Evolutionary conservation across 2,113 vertebrate genomes (phyloP).

Genomic region (Hiodon alosoides): DNA sequence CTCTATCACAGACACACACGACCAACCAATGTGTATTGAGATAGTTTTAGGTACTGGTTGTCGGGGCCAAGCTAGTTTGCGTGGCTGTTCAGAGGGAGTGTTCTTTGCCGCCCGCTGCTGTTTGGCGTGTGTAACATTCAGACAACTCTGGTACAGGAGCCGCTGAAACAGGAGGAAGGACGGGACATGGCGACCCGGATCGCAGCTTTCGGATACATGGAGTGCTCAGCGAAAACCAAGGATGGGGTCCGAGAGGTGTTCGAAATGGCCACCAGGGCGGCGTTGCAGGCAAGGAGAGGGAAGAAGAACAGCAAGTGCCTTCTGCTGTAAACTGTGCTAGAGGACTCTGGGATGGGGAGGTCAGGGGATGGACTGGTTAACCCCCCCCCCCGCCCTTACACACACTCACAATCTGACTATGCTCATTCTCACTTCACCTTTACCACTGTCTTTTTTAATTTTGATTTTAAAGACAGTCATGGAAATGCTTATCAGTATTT

Average conservation of each 20-base stretch:
- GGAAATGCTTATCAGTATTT: conserved; percentile 66
- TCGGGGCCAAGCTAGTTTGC: too few species aligned
- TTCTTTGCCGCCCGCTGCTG: too few species aligned
- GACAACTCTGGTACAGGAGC: conserved; percentile 55
- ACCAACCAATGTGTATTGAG: too few species aligned
- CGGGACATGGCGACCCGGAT: conserved; percentile 79
- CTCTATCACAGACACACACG: neutral
- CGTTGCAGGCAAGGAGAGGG: conserved; percentile 72
- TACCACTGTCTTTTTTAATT: conserved; percentile 58
- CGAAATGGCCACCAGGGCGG: conserved; percentile 80
- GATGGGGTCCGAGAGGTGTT: conserved; percentile 81
- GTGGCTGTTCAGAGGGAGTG: too few species aligned
- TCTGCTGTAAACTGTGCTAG: conserved; percentile 60
- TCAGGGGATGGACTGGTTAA: conserved; percentile 36
- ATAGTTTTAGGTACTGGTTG: too few species aligned
- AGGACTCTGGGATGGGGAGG: conserved; percentile 41
- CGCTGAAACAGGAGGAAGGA: conserved; percentile 75
- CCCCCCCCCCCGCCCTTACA: conserved; percentile 38
- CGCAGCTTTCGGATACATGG: conserved; percentile 78
- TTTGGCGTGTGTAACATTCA: too few species aligned
- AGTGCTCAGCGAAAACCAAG: conserved; percentile 79
- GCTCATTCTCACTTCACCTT: conserved; percentile 11
- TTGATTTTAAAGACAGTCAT: conserved; percentile 55
- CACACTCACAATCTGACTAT: neutral
- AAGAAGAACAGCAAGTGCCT: conserved; percentile 70